phyloP scores from a whole-genome alignment of 2,888 invertebrate species.

The Folsomia candida region DNA sequence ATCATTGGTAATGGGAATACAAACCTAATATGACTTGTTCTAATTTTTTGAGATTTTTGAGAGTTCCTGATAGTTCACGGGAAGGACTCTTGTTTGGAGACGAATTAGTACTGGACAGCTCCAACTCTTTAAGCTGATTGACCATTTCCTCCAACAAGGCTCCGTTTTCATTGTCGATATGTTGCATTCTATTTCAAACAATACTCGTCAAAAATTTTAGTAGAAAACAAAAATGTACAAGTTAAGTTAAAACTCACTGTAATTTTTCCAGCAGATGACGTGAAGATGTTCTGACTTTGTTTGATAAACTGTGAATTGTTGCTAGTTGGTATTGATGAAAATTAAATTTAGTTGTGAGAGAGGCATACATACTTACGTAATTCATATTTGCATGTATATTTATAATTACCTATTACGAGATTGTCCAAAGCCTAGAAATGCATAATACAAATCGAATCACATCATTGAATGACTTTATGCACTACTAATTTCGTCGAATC shows the following conservation, averaged over 20 bases:
- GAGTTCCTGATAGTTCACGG: slow-evolving; percentile 58
- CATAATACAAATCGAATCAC: no score
- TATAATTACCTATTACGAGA: no score
- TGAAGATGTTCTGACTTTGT: slow-evolving; percentile 57
- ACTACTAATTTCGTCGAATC: not conserved
- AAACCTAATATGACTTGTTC: slow-evolving; percentile 59
- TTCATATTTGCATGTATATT: no score
- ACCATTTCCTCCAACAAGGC: slow-evolving; percentile 52
- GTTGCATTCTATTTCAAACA: slow-evolving; percentile 51
- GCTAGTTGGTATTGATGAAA: no score
- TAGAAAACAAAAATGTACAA: not conserved
- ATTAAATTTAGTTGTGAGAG: no score
- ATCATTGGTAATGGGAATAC: no score
- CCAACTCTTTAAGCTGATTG: slow-evolving; percentile 51
- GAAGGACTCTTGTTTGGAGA: slow-evolving; percentile 53
- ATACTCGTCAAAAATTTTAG: no score
- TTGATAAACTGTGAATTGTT: slow-evolving; percentile 58
- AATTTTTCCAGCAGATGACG: slow-evolving; percentile 57
- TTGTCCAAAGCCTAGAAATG: slow-evolving; percentile 55
- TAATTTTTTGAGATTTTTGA: slow-evolving; percentile 58
- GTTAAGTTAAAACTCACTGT: slow-evolving; percentile 53
- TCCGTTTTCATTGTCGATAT: slow-evolving; percentile 52
- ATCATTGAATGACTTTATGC: not conserved
- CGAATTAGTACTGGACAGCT: slow-evolving; percentile 38
- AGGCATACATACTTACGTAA: no score